A percentile compares a stretch with the other conserved stretches of the same genome.
Evolutionary conservation across 2,888 invertebrate species (phyloP).

Genomic region (Eucera pruinosa): DNA sequence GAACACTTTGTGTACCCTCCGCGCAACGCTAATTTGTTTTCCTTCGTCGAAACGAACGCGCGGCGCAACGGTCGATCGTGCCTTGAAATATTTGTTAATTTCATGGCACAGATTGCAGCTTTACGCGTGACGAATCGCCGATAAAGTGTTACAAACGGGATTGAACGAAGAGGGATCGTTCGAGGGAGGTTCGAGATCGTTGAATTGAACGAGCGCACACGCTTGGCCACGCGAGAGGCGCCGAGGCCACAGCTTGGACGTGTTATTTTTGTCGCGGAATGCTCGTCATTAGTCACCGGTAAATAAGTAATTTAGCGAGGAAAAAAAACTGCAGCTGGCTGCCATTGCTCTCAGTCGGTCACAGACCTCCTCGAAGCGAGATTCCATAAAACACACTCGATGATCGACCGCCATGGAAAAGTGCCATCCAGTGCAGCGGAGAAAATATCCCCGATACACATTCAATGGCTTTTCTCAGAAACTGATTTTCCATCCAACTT

Average conservation of each 20-base stretch:
- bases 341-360: slow-evolving; percentile 46
- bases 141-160: neutral
- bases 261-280: slow-evolving; percentile 21
- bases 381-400: slow-evolving; percentile 22
- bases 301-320: slow-evolving; percentile 47
- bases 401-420: neutral
- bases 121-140: neutral
- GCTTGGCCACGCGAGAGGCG: neutral
- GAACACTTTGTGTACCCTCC: slow-evolving; percentile 31
- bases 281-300: slow-evolving; percentile 47
- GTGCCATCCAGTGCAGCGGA: neutral
- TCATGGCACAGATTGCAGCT: neutral
- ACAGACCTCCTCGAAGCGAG: slow-evolving; percentile 7
- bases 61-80: neutral
- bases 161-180: slow-evolving; percentile 1
- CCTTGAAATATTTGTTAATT: slow-evolving; percentile 27
- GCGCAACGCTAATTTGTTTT: too few species aligned
- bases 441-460: neutral
- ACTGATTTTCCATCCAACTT: too few species aligned
- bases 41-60: slow-evolving; percentile 2
- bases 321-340: slow-evolving; percentile 33
- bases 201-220: neutral
- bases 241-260: neutral
- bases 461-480: too few species aligned
- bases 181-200: neutral